Evolutionary conservation across 2,113 vertebrate genomes (phyloP).

Genomic region (Tinamus guttatus): DNA sequence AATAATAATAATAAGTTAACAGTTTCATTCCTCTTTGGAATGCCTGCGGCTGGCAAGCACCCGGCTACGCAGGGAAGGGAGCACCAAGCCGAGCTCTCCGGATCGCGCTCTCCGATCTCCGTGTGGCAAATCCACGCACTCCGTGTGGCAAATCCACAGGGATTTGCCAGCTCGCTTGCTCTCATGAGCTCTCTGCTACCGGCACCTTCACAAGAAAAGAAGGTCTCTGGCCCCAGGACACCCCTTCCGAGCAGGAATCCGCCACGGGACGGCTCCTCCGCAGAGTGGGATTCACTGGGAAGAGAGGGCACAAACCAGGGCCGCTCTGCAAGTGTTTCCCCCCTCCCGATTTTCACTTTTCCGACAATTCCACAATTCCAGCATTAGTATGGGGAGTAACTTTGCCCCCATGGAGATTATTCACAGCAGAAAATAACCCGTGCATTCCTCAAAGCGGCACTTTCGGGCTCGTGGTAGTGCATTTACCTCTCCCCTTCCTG

Average conservation of each 20-base stretch:
- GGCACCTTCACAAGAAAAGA: not conserved
- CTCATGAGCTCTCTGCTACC: not conserved
- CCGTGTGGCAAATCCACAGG: too few relatives aligned
- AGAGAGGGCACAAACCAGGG: too few relatives aligned
- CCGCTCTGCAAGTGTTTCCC: not conserved
- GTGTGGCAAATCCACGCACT: too few relatives aligned
- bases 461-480: not conserved
- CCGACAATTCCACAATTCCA: not conserved
- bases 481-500: not conserved
- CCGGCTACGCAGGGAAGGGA: accelerated
- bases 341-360: not conserved
- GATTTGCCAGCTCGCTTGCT: not conserved
- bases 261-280: not conserved
- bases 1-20: not conserved
- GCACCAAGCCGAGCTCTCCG: accelerated
- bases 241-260: not conserved
- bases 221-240: not conserved
- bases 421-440: too few relatives aligned
- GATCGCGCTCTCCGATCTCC: accelerated
- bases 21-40: not conserved
- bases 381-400: not conserved
- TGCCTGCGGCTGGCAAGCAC: not conserved
- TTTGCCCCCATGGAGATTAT: too few relatives aligned
- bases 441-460: not conserved
- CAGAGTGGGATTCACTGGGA: not conserved